Evolutionary conservation across 2,797 vertebrate genomes (phyloP), one percentile per base, ranked within the genome.

Genomic region (Eidolon dupreanum): DNA sequence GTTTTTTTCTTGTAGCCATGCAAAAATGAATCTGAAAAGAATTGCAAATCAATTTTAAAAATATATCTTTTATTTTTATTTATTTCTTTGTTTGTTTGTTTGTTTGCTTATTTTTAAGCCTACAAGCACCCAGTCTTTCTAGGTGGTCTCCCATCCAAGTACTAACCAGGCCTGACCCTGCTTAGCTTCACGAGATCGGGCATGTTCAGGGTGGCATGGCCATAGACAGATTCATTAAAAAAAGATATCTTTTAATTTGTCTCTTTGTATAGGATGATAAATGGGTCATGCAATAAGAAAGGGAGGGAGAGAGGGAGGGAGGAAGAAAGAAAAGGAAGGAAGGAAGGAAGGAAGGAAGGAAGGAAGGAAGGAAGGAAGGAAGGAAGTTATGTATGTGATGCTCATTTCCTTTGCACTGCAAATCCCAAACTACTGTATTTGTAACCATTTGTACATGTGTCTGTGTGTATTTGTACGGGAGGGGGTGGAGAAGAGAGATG

Each of bases 1-100:
- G 97, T 96, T 98, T 75, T 98, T 98, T 98, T 97, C 95, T 96
- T 95, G 95, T 96, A 98, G 97, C 81, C 2, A 4, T 83, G 93
- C 86, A 95, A 92, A 79, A 96, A 97, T 8, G 90, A 98, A 97
- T 91, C 93, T 71, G 96, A 94, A 97, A 97, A 96, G 91, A 89
- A 66, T 77, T 93, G 96, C 79, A 97, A 98, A 49, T 97, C 87
- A 97, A 49, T 49, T 49, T 15, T 6, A 16, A 49, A 49, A 49
- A 49, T 4, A 5, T 49, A 49, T 49, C 4, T 46, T 49, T 5
- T 46, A 8, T 11, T 46, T 49, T 7, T 46, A 46, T 46, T 13
- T 49, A 49, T 49, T 43, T 10, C 10, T 8, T 43, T 10, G 2
- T 10, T 10, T 43, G 9, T 10, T 10, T 43, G 9, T 43, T 15